Base-by-base conservation (phyloP, 1,140 invertebrate species). In the Scaptomyza graminum region DNA sequence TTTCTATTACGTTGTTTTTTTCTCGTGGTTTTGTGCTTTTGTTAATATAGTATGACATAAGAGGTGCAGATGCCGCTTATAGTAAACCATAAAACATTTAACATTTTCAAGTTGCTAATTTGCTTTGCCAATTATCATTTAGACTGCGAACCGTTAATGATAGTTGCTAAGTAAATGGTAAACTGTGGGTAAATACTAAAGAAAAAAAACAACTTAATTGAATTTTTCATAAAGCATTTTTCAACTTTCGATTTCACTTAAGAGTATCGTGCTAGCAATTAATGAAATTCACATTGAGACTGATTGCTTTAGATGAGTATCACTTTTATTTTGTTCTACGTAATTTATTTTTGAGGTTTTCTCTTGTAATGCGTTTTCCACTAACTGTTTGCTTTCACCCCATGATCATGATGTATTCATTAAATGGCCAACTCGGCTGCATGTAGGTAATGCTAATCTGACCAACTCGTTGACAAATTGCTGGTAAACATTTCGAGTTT, bases 211-310 rank as follows among this genome's bases (percentile, higher is more conserved):
- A 34, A 34, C 22, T 2, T 3, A 13, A 15, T 54, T 16, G 3
- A 12, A 11, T 12, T 51, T 47, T 37, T 18, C 22, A 59, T 57
- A 59, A 9, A n/a, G 12, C 25, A 44, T 41, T 34, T 57, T 41
- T 50, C 63, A 65, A 82, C 79, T 82, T 82, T 82, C 79, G 79
- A 81, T 81, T 81, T 82, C 79, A 81, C 79, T 74, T 68, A 11
- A 11, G 37, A 11, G 12, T 15, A 41, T n/a, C n/a, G 37, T n/a
- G n/a, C 37, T n/a, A 5, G 52, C 2, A 41, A 55, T 56, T 11
- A n/a, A 43, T 62, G 55, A 46, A 62, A 62, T 25, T 54, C 41
- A 69, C 25, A 12, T 39, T 1, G 2, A 4, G 8, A 9, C 13
- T 31, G n/a, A 52, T 52, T 11, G 44, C 44, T 16, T 9, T 46